These are phyloP conservation scores for Abramis brama DNA, from an alignment of 2,113 vertebrate species.

Conservation along the genomic window DNA sequence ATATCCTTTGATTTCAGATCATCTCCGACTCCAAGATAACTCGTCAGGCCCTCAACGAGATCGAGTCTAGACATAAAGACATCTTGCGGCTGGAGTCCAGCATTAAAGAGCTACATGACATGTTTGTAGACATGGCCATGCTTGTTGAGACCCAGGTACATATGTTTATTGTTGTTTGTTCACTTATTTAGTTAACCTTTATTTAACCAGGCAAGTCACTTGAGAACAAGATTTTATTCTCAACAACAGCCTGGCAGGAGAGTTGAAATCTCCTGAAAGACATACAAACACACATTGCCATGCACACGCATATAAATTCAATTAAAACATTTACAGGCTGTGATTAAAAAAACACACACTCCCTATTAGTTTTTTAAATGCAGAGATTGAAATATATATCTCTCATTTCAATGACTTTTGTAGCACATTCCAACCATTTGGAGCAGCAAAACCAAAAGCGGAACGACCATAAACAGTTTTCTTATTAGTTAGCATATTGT, in stretches of 20 bases:
- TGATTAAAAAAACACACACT: too few species aligned
- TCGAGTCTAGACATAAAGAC: constrained; percentile 93
- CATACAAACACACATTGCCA: background rate
- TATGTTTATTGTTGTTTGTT: background rate
- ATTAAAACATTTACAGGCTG: too few species aligned
- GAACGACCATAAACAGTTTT: background rate
- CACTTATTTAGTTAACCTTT: background rate
- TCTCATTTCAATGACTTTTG: background rate
- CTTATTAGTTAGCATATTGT: background rate
- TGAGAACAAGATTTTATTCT: background rate
- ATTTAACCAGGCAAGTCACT: background rate
- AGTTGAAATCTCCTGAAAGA: too few species aligned
- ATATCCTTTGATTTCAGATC: constrained; percentile 77
- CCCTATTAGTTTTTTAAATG: too few species aligned
- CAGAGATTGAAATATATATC: background rate
- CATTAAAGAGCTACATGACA: constrained; percentile 89
- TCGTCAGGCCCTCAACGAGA: constrained; percentile 90
- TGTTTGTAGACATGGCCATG: constrained; percentile 97
- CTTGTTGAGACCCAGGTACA: constrained; percentile 93
- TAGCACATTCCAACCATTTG: background rate
- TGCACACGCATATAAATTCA: background rate
- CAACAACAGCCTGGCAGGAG: background rate
- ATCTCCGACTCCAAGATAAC: constrained; percentile 95
- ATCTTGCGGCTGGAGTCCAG: constrained; percentile 93
- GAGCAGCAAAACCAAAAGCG: background rate